A percentile compares a stretch with the other conserved stretches of the same genome.
phyloP scores from a whole-genome alignment of 2,888 invertebrate species.

The Drosophila mayaguana region DNA sequence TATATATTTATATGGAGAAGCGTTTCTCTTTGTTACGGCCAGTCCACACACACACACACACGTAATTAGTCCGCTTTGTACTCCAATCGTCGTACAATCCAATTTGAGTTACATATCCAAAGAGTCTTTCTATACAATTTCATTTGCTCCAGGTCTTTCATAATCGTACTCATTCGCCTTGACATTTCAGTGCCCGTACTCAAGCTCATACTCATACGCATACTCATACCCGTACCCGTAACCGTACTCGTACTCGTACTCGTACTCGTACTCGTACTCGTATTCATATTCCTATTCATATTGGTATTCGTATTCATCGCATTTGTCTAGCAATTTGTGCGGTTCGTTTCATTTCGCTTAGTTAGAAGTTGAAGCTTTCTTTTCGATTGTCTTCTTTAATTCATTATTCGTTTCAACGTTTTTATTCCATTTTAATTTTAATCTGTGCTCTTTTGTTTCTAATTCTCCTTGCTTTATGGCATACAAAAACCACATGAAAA shows the following conservation, averaged over 20 bases:
- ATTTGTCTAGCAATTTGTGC: slow-evolving; percentile 32
- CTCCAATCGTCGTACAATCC: slow-evolving; percentile 28
- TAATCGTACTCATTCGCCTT: neutral
- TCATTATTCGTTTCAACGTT: slow-evolving; percentile 17
- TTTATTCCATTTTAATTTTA: slow-evolving; percentile 55
- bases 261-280: slow-evolving; percentile 1
- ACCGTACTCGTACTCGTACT: neutral
- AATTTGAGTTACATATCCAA: slow-evolving; percentile 30
- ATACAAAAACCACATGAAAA: slow-evolving; percentile 34
- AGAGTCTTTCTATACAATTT: slow-evolving; percentile 26
- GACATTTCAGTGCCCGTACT: neutral
- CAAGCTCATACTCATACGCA: neutral
- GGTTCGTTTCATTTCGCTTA: slow-evolving; percentile 45
- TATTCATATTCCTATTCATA: slow-evolving; percentile 7
- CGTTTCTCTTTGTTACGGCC: slow-evolving; percentile 21
- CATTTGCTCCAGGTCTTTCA: slow-evolving; percentile 23
- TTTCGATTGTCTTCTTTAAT: slow-evolving; percentile 27
- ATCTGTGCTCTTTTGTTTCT: slow-evolving; percentile 56
- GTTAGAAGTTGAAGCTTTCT: slow-evolving; percentile 29
- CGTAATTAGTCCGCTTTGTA: slow-evolving; percentile 48
- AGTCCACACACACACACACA: slow-evolving; percentile 5
- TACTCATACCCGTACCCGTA: neutral
- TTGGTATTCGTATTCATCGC: neutral
- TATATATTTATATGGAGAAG: slow-evolving; percentile 9
- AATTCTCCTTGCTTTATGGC: slow-evolving; percentile 42